Conservation (phyloP, 2,113 vertebrate genomes). For the cattle (Bos taurus) region ARS-UCD2.0 NC_037348.1:33751501-33752000, state of each 20-base stretch:
- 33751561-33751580: background rate
- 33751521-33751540: background rate
- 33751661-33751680: background rate
- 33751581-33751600: background rate
- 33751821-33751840: background rate
- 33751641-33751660: no score
- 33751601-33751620: background rate
- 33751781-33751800: background rate
- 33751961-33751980: background rate
- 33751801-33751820: no score
- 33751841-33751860: background rate
- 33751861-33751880: background rate
- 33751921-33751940: background rate
- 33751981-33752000: background rate
- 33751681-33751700: no score
- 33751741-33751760: accelerated
- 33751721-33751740: background rate
- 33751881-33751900: background rate
- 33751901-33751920: background rate
- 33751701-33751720: background rate
- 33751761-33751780: background rate
- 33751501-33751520: background rate
- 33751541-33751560: background rate
- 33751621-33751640: background rate
- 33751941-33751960: background rate